Evolutionary conservation across 2,797 vertebrate species (phyloP).

Genomic region (Microcaecilia unicolor): DNA sequence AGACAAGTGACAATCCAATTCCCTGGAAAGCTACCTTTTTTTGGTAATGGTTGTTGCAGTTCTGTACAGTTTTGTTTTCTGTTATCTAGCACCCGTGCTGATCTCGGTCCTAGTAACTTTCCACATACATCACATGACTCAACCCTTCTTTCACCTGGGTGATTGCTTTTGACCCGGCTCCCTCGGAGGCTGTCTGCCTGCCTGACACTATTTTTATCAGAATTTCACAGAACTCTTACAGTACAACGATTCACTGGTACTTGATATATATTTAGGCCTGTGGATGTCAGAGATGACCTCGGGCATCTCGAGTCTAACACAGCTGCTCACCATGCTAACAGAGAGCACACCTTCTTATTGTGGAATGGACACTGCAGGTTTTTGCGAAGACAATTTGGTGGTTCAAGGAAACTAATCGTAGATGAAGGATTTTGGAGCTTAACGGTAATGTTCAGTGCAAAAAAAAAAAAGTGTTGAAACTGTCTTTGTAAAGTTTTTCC

Average conservation of each 20-base stretch:
- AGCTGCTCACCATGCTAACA: background rate
- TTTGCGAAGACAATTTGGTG: background rate
- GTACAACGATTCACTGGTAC: constrained; percentile 36
- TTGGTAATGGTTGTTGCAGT: no score
- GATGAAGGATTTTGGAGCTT: no score
- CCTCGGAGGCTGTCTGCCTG: constrained; percentile 9
- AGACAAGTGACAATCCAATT: no score
- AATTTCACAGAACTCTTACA: constrained; percentile 68
- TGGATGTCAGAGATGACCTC: constrained; percentile 36
- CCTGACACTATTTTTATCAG: constrained; percentile 76
- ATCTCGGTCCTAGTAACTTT: background rate
- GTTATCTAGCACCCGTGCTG: no score
- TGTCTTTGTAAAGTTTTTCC: no score
- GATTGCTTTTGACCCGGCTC: background rate
- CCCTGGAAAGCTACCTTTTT: no score
- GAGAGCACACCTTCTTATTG: constrained; percentile 8
- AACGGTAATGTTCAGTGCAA: no score
- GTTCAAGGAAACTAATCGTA: background rate
- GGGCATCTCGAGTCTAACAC: constrained; percentile 5
- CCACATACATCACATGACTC: background rate
- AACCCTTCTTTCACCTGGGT: background rate
- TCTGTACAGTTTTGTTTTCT: no score
- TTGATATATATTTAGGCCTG: constrained; percentile 41
- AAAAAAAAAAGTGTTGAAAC: no score
- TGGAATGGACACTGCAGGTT: constrained; percentile 8